Conservation (phyloP, 2,797 vertebrate genomes). For the Cirrhinus molitorella region DNA sequence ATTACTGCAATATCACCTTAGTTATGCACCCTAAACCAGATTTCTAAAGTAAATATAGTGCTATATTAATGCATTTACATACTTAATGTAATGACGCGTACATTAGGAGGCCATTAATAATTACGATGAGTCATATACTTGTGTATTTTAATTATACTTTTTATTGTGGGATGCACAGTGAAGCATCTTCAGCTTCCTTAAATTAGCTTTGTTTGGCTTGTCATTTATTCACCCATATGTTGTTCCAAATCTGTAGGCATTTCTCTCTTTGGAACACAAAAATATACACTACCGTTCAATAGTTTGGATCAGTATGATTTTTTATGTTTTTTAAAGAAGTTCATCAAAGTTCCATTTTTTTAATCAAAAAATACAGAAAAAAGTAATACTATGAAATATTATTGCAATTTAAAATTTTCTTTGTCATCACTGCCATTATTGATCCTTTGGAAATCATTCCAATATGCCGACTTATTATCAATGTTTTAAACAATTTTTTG, state of each 20-base stretch:
- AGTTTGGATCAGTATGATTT: too few relatives aligned
- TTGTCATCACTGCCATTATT: too few relatives aligned
- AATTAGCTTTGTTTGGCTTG: background rate
- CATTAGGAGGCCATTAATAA: background rate
- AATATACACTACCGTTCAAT: background rate
- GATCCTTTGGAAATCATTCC: too few relatives aligned
- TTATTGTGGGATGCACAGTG: too few relatives aligned
- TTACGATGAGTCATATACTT: background rate
- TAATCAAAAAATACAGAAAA: too few relatives aligned
- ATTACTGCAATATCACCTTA: constrained; percentile 1
- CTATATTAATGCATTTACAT: background rate
- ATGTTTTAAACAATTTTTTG: too few relatives aligned
- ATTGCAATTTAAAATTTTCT: too few relatives aligned
- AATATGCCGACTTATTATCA: too few relatives aligned
- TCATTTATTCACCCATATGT: background rate
- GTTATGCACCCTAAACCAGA: constrained; percentile 9
- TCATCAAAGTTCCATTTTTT: too few relatives aligned
- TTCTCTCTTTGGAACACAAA: background rate
- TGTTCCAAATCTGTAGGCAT: background rate
- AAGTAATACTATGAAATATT: too few relatives aligned
- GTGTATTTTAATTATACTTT: background rate
- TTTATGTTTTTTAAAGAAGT: too few relatives aligned
- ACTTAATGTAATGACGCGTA: background rate
- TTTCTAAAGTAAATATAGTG: background rate
- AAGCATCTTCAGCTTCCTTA: background rate